Evolutionary conservation across 2,888 invertebrate species (phyloP), one percentile per base, ranked within the genome.

Genomic region (Nasonia oneida): DNA sequence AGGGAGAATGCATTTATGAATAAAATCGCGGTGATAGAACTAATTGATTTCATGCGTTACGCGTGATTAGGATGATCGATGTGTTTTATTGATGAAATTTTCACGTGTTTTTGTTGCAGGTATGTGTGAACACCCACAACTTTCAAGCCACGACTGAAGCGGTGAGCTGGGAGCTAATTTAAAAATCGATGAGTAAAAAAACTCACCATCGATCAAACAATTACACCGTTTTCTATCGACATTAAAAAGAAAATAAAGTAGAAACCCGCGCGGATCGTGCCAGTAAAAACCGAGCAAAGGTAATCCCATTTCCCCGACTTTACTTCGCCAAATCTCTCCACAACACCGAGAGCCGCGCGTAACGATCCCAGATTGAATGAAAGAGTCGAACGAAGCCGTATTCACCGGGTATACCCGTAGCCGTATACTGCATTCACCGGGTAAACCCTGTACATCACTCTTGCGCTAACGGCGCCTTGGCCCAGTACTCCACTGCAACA

Each of bases 61-160:
- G 10, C 29, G 10, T 23, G 29, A 29, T 29, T 29, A 14, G 12
- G 3, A 33, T 67, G 29, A 67, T 67, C 15, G 33, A 67, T 33
- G 1, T 10, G 15, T 39, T 71, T 71, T 5, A 39, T 39, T 29
- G 23, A 33, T 18, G 18, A 37, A 39, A 18, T 71, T 0, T 39
- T 71, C 18, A 42, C 18, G 6, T 71, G 0, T 71, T 82, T 86
- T 37, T 85, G 71, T 86, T 86, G 5, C 82, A 86, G 85, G 85
- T 86, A 79, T 61, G 83, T 80, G 80, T 37, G 23, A 67, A 29
- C 8, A 39, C 53, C n/a, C 1, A 18, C 23, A 23, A 50, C 14
- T 47, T n/a, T n/a, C 50, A 76, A 75, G n/a, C 64, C n/a, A 10
- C 23, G 4, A 14, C 18, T 70, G 29, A 57, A 73, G 39, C 73